Evolutionary conservation across 92 coral and sea anemone species (phyloP).

Genomic region (Muricea muricata): DNA sequence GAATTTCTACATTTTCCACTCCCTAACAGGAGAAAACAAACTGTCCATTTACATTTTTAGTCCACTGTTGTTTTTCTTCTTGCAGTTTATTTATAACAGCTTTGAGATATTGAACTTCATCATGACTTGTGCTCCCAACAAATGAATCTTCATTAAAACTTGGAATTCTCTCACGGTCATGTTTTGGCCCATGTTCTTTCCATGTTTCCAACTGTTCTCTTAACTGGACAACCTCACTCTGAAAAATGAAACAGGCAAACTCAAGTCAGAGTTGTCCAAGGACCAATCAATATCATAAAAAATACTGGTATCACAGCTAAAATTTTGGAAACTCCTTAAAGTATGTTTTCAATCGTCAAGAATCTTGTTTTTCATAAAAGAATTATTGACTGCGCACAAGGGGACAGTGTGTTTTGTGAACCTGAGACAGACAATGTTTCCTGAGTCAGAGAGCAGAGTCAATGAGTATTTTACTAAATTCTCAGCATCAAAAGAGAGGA

Average conservation of each 20-base stretch:
- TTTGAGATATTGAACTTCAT: conserved; percentile 72
- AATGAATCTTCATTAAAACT: conserved; percentile 37
- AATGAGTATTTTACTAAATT: too few relatives aligned
- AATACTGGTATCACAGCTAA: not conserved
- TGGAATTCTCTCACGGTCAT: conserved; percentile 15
- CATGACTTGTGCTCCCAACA: conserved; percentile 26
- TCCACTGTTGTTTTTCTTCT: conserved; percentile 83
- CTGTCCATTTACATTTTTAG: conserved; percentile 57
- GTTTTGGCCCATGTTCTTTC: conserved; percentile 56
- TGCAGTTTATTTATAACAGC: conserved; percentile 76
- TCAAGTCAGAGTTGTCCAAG: too few relatives aligned
- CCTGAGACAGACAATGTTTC: too few relatives aligned
- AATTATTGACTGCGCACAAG: too few relatives aligned
- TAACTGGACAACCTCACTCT: conserved; percentile 78
- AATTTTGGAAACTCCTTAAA: not conserved
- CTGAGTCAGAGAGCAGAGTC: too few relatives aligned
- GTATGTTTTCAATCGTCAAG: too few relatives aligned
- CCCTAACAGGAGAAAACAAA: too few relatives aligned
- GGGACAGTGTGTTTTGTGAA: too few relatives aligned
- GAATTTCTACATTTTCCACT: too few relatives aligned
- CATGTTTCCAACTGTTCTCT: conserved; percentile 67
- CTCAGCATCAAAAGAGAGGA: too few relatives aligned
- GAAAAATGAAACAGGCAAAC: not conserved
- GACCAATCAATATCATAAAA: too few relatives aligned
- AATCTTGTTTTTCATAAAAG: too few relatives aligned